phyloP scores from a whole-genome alignment of 2,888 invertebrate genomes.

The Trissolcus brochymenae region DNA sequence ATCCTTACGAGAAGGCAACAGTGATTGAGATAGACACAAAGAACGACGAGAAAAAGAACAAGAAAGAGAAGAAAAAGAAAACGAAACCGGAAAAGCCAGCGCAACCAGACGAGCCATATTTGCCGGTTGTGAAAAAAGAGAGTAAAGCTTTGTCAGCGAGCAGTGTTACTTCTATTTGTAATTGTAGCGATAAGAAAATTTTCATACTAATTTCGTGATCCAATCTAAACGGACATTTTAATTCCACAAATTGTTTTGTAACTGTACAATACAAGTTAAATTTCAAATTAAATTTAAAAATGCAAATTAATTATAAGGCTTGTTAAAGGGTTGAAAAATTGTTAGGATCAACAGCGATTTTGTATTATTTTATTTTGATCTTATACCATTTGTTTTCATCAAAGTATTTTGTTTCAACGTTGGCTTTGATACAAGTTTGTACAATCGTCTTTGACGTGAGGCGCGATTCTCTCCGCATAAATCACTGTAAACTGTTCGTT shows the following conservation, averaged over 20 bases:
- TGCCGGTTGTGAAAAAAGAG: neutral
- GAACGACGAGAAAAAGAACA: neutral
- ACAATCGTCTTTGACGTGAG: slow-evolving; percentile 37
- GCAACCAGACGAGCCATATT: neutral
- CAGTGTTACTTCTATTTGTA: slow-evolving; percentile 24
- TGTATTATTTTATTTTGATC: too few relatives aligned
- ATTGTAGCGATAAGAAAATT: slow-evolving; percentile 43
- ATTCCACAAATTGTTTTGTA: too few relatives aligned
- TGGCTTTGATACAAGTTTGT: slow-evolving; percentile 40
- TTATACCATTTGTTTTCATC: slow-evolving; percentile 9
- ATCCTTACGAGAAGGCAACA: too few relatives aligned
- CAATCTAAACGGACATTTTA: neutral
- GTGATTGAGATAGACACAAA: too few relatives aligned
- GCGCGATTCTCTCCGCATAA: slow-evolving; percentile 64
- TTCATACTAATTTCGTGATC: slow-evolving; percentile 37
- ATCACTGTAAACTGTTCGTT: slow-evolving; percentile 69
- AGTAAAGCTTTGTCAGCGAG: neutral
- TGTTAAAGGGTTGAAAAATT: too few relatives aligned
- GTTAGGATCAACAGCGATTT: too few relatives aligned
- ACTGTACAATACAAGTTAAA: too few relatives aligned
- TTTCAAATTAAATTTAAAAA: neutral
- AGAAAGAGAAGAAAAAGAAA: neutral
- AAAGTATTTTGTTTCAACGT: slow-evolving; percentile 25
- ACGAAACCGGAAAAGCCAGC: neutral
- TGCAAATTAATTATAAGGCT: neutral